Evolutionary conservation across 2,113 vertebrate species (phyloP).

Genomic region (Oenanthe oenanthe): DNA sequence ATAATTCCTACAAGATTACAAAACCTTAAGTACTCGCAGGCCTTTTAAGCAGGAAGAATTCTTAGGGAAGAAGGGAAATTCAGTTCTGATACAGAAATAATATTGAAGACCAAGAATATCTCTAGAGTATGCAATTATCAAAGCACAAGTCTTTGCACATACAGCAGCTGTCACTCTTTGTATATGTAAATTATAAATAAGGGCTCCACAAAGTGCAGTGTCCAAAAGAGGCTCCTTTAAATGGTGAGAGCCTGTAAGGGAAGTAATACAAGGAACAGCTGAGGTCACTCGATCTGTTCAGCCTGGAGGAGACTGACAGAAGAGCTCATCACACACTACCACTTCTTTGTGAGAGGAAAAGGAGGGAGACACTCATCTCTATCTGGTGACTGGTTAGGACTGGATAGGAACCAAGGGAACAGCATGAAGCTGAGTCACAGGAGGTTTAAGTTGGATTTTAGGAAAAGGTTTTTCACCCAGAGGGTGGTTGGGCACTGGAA

Average conservation of each 20-base stretch:
- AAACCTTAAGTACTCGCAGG: neutral
- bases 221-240: neutral
- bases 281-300: neutral
- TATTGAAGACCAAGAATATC: neutral
- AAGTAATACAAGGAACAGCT: rapidly evolving
- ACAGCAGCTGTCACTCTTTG: neutral
- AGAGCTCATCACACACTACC: rapidly evolving
- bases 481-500: neutral
- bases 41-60: neutral
- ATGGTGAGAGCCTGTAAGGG: too few species aligned
- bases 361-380: neutral
- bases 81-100: neutral
- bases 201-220: neutral
- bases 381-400: neutral
- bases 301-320: neutral
- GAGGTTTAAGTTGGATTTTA: neutral
- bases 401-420: neutral
- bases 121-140: neutral
- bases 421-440: neutral
- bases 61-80: neutral
- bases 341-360: too few species aligned
- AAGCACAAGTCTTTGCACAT: neutral
- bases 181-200: neutral
- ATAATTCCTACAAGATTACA: neutral
- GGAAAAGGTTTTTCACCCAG: neutral